Conservation (phyloP, 2,113 vertebrate genomes). For the Thalassarche chlororhynchos region DNA sequence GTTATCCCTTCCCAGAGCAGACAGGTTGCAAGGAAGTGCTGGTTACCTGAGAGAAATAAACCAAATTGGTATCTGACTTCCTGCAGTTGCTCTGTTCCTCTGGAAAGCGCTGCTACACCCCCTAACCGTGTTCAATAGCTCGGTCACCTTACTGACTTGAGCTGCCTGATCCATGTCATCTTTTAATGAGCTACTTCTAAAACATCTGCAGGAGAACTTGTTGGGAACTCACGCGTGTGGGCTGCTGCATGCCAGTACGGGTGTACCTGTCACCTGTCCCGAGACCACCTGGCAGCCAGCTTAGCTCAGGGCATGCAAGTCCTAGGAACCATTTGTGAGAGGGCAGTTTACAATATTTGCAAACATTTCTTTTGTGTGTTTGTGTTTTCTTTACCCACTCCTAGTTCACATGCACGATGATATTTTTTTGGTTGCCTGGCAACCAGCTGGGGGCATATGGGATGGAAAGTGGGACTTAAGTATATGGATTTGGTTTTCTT, state of each 20-base stretch:
- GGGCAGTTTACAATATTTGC: background rate
- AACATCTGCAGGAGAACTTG: background rate
- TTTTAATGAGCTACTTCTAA: background rate
- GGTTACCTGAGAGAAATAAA: background rate
- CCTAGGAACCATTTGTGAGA: background rate
- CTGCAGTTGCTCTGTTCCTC: background rate
- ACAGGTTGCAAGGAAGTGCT: background rate
- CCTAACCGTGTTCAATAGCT: background rate
- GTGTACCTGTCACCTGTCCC: background rate
- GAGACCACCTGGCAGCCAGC: background rate
- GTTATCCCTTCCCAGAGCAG: background rate
- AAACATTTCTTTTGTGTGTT: background rate
- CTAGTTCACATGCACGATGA: background rate
- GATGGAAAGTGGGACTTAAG: background rate
- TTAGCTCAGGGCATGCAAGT: background rate
- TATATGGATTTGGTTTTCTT: background rate
- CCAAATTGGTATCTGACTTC: background rate
- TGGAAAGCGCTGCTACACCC: background rate
- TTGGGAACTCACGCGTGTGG: fast-evolving
- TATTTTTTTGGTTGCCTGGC: constrained; percentile 7
- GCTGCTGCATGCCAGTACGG: background rate
- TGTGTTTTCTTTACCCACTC: background rate
- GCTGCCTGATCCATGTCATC: background rate
- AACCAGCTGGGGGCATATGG: background rate
- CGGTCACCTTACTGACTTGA: background rate